Percentiles rank a stretch among this genome's conserved stretches.
These are phyloP conservation scores for Urosaurus nigricauda DNA, from an alignment of 2,797 vertebrate species.

Conservation along the genomic window DNA sequence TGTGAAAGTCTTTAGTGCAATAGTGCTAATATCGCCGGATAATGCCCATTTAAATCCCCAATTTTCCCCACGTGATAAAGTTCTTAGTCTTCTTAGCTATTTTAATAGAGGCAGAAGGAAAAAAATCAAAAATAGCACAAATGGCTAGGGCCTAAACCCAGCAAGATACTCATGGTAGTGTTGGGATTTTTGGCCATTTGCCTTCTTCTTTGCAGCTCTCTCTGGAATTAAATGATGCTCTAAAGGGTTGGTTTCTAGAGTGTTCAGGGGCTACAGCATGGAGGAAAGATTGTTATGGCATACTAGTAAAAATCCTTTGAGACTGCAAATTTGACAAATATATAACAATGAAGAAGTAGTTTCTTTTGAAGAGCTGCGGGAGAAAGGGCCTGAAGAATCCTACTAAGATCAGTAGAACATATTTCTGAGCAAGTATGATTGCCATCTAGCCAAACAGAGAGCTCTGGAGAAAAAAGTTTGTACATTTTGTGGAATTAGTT, in stretches of 20 bases:
- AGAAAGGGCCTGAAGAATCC: not conserved
- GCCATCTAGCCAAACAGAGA: not conserved
- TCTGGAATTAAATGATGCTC: too few species aligned
- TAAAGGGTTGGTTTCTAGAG: too few species aligned
- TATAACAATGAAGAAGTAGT: slow-evolving; percentile 36
- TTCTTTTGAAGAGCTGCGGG: slow-evolving; percentile 5
- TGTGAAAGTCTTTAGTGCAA: too few species aligned
- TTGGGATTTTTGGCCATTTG: too few species aligned
- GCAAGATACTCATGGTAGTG: too few species aligned
- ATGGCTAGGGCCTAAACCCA: slow-evolving; percentile 43
- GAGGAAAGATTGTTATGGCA: slow-evolving; percentile 18
- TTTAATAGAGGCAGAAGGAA: slow-evolving; percentile 70
- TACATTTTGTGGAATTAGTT: too few species aligned
- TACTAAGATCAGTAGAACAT: not conserved
- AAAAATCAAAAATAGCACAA: slow-evolving; percentile 66
- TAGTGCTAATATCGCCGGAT: too few species aligned
- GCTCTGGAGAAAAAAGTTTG: too few species aligned
- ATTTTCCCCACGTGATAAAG: too few species aligned
- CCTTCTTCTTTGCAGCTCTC: too few species aligned
- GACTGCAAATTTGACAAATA: slow-evolving; percentile 46
- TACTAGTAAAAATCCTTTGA: slow-evolving; percentile 45
- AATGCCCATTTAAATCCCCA: too few species aligned
- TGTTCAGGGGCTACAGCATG: too few species aligned
- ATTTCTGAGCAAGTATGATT: not conserved
- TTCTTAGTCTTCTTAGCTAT: slow-evolving; percentile 65